Conservation (phyloP, 1,140 invertebrate species). For the Bradysia coprophila region DNA sequence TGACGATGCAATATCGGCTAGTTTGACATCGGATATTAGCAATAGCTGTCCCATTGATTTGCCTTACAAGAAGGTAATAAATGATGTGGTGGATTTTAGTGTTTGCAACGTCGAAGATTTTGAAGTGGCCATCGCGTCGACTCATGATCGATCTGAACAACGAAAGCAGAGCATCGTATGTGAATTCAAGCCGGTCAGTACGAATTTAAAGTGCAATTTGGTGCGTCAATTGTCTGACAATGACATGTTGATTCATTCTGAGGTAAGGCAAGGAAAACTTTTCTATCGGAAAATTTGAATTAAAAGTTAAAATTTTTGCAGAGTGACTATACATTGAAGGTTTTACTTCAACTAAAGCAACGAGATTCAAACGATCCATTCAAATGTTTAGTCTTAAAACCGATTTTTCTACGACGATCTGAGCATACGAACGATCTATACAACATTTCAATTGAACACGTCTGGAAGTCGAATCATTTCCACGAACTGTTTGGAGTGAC, state of each 20-base stretch:
- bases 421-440: not conserved
- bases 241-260: not conserved
- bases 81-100: not conserved
- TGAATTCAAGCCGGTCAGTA: not conserved
- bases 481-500: not conserved
- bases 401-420: not conserved
- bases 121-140: not conserved
- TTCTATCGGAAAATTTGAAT: no score
- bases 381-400: not conserved
- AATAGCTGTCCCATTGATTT: not conserved
- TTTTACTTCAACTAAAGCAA: not conserved
- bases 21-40: not conserved
- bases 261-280: no score
- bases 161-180: not conserved
- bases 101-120: not conserved
- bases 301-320: no score
- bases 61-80: not conserved
- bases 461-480: not conserved
- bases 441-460: not conserved
- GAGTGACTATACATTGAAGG: no score
- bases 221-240: not conserved
- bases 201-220: not conserved
- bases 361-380: slow-evolving; percentile 1
- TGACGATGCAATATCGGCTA: not conserved
- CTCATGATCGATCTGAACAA: not conserved